A percentile compares a stretch with the other conserved stretches of the same genome.
phyloP scores from a whole-genome alignment of 2,888 invertebrate genomes.

The Trilocha varians region DNA sequence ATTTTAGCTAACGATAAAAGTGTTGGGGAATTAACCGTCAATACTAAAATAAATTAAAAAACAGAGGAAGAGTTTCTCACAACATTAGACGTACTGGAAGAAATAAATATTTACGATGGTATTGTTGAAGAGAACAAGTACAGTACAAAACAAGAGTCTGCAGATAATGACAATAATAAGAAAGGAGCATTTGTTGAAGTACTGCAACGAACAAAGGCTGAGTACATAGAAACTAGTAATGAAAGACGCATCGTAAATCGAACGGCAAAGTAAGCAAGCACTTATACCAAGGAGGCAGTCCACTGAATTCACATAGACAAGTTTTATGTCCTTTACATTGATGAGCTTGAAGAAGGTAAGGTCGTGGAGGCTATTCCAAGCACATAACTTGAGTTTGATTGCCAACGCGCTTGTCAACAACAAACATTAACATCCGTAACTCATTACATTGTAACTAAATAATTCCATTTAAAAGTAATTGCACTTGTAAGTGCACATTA shows the following conservation, averaged over 20 bases:
- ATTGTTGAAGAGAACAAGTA: slow-evolving; percentile 17
- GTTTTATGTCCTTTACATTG: slow-evolving; percentile 59
- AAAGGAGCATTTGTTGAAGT: slow-evolving; percentile 21
- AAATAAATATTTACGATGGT: slow-evolving; percentile 14
- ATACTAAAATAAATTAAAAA: no score
- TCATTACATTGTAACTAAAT: slow-evolving; percentile 6
- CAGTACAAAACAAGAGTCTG: slow-evolving; percentile 6
- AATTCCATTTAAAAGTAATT: slow-evolving; percentile 4
- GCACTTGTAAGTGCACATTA: neutral
- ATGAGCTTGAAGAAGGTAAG: slow-evolving; percentile 43
- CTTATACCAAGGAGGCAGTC: slow-evolving; percentile 28
- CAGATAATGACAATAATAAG: slow-evolving; percentile 28
- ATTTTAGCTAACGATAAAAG: no score
- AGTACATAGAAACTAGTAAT: slow-evolving; percentile 31
- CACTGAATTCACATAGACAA: slow-evolving; percentile 38
- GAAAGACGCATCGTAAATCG: slow-evolving; percentile 49
- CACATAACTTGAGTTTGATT: slow-evolving; percentile 5
- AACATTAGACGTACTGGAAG: slow-evolving; percentile 1
- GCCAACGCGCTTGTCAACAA: slow-evolving; percentile 6
- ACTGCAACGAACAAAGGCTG: slow-evolving; percentile 26
- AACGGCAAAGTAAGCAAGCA: slow-evolving; percentile 32
- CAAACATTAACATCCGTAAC: slow-evolving; percentile 10
- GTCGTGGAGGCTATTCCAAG: slow-evolving; percentile 24
- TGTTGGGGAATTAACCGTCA: no score
- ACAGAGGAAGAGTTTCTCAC: slow-evolving; percentile 1